Evolutionary conservation across 2,797 vertebrate genomes (phyloP), one percentile per base, ranked within the genome.

Genomic region (Liparis tanakae): DNA sequence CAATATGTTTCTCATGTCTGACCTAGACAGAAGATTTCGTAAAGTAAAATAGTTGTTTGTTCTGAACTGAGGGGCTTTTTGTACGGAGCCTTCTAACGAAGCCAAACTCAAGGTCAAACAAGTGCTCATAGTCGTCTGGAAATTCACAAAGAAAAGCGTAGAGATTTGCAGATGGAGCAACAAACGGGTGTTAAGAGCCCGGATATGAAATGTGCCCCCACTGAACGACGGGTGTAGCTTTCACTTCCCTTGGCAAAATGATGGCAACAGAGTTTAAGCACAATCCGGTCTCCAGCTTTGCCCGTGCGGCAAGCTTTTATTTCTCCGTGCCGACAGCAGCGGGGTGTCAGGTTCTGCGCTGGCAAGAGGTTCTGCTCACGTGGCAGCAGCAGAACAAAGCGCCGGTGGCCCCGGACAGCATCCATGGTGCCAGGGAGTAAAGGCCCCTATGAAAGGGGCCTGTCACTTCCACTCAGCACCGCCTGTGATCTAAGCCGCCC

Each of bases 381-480:
- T 50, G 76, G 87, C 78, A 80, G 82, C 55, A 73, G 72, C 69
- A 73, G 83, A 90, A 89, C 83, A 91, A 89, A 92, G 88, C 66
- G 25, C 76, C 36, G 70, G 83, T 85, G 85, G 89, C 85, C 86
- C 85, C 89, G 86, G 87, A 88, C 66, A 39, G 76, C 75, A 63
- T 89, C 85, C 85, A 83, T 55, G 71, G 77, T 82, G 90, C 83
- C 34, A 69, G 63, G 76, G 87, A 82, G 85, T 74, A 80, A 88
- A 83, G 85, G 78, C 82, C 74, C 74, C 75, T 20, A 78, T 89
- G 88, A 91, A 92, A 82, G 72, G 85, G 83, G 86, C 68, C 86
- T 92, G 93, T 94, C 93, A 92, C 88, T 92, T 91, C 82, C 59
- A 84, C 90, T 94, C 88, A 93, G 84, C 65, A 10, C 73, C 5